phyloP scores from a whole-genome alignment of 2,113 vertebrate species.

The Formicarius rufipectus region DNA sequence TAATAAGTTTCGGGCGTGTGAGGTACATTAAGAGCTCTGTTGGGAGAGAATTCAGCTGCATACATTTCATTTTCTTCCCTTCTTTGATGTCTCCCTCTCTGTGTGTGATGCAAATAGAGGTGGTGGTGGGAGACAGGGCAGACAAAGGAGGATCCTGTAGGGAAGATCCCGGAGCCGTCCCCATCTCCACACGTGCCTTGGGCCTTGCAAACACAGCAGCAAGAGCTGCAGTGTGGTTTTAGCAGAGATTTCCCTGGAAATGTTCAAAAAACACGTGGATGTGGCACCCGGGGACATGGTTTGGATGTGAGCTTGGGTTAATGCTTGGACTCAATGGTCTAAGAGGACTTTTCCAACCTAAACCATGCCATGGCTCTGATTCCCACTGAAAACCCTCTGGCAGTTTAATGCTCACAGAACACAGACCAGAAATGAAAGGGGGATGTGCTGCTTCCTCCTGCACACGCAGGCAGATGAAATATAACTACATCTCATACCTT shows the following conservation, averaged over 20 bases:
- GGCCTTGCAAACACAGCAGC: neutral
- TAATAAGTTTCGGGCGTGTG: slow-evolving; percentile 14
- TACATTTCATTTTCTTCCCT: neutral
- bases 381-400: neutral
- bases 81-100: neutral
- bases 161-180: neutral
- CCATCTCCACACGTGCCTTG: rapidly evolving
- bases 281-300: neutral
- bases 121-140: neutral
- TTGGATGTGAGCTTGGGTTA: neutral
- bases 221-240: rapidly evolving
- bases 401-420: neutral
- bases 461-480: neutral
- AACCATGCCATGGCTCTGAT: neutral
- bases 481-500: neutral
- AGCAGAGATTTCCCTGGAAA: neutral
- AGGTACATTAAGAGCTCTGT: neutral
- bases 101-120: neutral
- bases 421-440: neutral
- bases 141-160: neutral
- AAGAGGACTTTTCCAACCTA: neutral
- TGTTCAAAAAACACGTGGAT: neutral
- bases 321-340: neutral
- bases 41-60: neutral
- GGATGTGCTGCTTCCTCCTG: neutral